Conservation (phyloP, 2,113 vertebrate genomes). For the Callopanchax toddi region DNA sequence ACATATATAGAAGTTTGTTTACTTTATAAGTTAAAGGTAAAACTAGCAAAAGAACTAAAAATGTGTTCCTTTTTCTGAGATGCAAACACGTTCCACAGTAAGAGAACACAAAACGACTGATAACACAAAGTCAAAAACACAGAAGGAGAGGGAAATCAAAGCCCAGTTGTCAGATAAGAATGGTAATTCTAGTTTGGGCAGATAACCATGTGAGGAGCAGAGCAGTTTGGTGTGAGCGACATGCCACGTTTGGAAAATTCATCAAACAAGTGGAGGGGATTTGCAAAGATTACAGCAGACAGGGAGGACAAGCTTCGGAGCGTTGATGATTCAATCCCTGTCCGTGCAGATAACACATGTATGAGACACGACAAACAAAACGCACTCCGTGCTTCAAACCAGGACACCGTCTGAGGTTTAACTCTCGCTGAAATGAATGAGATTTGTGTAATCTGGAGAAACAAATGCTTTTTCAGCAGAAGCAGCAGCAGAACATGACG, state of each 20-base stretch:
- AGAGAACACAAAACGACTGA: background rate
- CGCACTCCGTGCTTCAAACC: constrained; percentile 19
- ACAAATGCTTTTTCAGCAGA: constrained; percentile 3
- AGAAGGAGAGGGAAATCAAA: constrained; percentile 22
- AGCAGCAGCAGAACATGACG: background rate
- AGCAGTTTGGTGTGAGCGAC: constrained; percentile 8
- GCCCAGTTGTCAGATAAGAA: constrained; percentile 37
- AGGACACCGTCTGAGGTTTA: constrained; percentile 19
- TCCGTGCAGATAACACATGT: constrained; percentile 43
- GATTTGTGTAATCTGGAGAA: background rate
- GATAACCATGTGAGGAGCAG: constrained; percentile 40
- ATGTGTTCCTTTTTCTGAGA: background rate
- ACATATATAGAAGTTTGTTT: no score
- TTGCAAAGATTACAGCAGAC: constrained; percentile 58
- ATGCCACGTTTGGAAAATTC: constrained; percentile 49
- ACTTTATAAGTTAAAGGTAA: no score
- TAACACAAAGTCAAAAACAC: background rate
- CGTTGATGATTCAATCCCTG: constrained; percentile 44
- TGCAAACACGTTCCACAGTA: background rate
- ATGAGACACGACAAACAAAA: constrained; percentile 36
- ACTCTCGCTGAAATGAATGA: constrained; percentile 10
- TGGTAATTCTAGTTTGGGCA: constrained; percentile 34
- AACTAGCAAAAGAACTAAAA: no score
- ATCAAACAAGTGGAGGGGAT: constrained; percentile 65
- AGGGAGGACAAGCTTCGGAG: constrained; percentile 37